Evolutionary conservation across 2,113 vertebrate genomes (phyloP).

Genomic region (Crotalus horridus): DNA sequence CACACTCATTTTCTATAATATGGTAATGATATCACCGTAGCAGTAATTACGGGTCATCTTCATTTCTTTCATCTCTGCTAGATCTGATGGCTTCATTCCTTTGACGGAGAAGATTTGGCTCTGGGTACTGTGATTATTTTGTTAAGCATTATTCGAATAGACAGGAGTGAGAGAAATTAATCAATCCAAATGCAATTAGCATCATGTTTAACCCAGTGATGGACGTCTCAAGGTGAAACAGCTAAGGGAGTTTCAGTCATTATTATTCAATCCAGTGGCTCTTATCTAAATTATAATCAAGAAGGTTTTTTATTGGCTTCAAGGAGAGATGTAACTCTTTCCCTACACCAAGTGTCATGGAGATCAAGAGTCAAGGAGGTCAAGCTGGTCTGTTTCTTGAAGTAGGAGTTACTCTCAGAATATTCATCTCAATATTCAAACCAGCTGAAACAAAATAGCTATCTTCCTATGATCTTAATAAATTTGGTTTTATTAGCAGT

Average conservation of each 20-base stretch:
- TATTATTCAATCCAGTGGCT: slow-evolving; percentile 86
- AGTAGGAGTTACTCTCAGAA: slow-evolving; percentile 19
- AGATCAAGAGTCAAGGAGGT: slow-evolving; percentile 40
- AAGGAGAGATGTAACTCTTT: slow-evolving; percentile 72
- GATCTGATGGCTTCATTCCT: slow-evolving; percentile 87
- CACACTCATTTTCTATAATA: slow-evolving; percentile 78
- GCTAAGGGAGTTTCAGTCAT: slow-evolving; percentile 81
- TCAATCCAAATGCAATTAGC: slow-evolving; percentile 97
- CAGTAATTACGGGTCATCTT: slow-evolving; percentile 85
- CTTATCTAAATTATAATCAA: slow-evolving; percentile 93
- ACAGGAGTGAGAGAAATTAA: slow-evolving; percentile 95
- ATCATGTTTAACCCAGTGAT: slow-evolving; percentile 98
- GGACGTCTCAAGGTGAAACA: slow-evolving; percentile 94
- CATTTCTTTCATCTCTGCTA: slow-evolving; percentile 85
- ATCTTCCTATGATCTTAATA: neutral
- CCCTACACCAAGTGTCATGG: slow-evolving; percentile 64
- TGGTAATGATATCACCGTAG: slow-evolving; percentile 79
- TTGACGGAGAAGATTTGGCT: slow-evolving; percentile 77
- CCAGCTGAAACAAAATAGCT: slow-evolving; percentile 40
- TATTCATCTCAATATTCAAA: slow-evolving; percentile 28
- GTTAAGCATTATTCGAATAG: slow-evolving; percentile 94
- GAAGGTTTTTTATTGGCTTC: slow-evolving; percentile 83
- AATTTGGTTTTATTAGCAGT: slow-evolving; percentile 3
- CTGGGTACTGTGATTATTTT: slow-evolving; percentile 86
- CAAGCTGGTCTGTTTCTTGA: slow-evolving; percentile 12